Percentiles rank a stretch among this genome's conserved stretches.
These are phyloP conservation scores for Desoria tigrina DNA, from an alignment of 2,888 invertebrate species.

Conservation along the genomic window DNA sequence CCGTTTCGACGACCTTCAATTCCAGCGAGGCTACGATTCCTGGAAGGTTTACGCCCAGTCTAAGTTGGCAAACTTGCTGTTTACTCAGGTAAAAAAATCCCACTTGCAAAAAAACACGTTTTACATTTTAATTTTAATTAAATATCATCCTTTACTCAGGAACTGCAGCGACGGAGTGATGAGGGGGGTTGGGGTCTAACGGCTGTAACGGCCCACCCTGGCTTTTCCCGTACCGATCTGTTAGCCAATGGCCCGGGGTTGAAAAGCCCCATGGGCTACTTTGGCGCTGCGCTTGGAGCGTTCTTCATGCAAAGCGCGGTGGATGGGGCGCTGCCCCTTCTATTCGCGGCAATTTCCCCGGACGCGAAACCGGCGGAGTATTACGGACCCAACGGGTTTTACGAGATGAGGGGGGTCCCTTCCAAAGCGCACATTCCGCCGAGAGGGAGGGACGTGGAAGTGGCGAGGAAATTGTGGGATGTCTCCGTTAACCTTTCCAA, in stretches of 20 bases:
- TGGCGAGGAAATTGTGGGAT: conserved; percentile 22
- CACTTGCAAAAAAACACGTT: too few species aligned
- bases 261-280: not conserved
- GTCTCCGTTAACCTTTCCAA: conserved; percentile 2
- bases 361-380: conserved; percentile 17
- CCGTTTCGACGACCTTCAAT: conserved; percentile 14
- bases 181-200: conserved; percentile 11
- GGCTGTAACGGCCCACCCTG: conserved; percentile 16
- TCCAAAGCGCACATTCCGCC: not conserved
- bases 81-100: too few species aligned
- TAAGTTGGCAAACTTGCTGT: conserved; percentile 19
- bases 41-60: not conserved
- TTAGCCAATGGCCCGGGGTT: conserved; percentile 14
- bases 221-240: conserved; percentile 2
- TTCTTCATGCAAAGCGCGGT: conserved; percentile 16
- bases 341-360: conserved; percentile 22
- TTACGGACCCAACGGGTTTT: conserved; percentile 26
- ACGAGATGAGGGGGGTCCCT: conserved; percentile 17
- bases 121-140: too few species aligned
- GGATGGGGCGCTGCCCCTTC: conserved; percentile 20
- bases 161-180: conserved; percentile 24
- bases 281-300: not conserved
- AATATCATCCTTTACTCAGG: too few species aligned
- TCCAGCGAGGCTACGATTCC: not conserved
- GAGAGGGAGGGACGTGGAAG: conserved; percentile 6